These are phyloP conservation scores for Psittacula echo DNA, from an alignment of 2,797 vertebrate genomes.

Conservation along the genomic window DNA sequence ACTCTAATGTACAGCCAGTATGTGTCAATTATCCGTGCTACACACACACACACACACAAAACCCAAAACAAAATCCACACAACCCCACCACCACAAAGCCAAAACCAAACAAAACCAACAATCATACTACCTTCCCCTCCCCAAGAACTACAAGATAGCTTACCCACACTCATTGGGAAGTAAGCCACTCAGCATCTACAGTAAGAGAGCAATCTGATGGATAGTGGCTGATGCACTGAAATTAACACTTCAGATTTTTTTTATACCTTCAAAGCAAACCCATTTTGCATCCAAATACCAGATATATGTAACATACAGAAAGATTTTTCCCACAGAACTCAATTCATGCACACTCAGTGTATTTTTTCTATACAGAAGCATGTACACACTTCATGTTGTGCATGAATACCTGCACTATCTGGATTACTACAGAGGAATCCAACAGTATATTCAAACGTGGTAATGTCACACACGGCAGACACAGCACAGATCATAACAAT, in stretches of 20 bases:
- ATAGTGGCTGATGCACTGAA: background rate
- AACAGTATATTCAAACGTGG: background rate
- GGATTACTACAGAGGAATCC: background rate
- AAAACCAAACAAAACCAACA: background rate
- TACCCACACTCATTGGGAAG: background rate
- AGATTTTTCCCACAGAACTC: background rate
- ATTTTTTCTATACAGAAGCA: background rate
- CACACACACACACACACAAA: background rate
- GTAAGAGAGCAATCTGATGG: background rate
- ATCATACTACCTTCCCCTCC: background rate
- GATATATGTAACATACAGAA: background rate
- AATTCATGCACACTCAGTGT: background rate
- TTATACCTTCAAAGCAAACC: background rate
- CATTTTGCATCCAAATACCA: background rate
- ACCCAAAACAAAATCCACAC: background rate
- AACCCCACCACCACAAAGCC: background rate
- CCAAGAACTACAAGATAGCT: background rate
- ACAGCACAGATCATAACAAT: background rate
- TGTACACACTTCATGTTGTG: rapidly evolving
- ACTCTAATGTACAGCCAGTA: background rate
- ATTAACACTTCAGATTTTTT: background rate
- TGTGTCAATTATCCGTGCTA: background rate
- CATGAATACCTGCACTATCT: background rate
- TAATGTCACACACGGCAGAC: background rate
- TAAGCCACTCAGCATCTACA: background rate